Evolutionary conservation across 2,113 vertebrate genomes (phyloP).

Genomic region (Clinocottus analis): DNA sequence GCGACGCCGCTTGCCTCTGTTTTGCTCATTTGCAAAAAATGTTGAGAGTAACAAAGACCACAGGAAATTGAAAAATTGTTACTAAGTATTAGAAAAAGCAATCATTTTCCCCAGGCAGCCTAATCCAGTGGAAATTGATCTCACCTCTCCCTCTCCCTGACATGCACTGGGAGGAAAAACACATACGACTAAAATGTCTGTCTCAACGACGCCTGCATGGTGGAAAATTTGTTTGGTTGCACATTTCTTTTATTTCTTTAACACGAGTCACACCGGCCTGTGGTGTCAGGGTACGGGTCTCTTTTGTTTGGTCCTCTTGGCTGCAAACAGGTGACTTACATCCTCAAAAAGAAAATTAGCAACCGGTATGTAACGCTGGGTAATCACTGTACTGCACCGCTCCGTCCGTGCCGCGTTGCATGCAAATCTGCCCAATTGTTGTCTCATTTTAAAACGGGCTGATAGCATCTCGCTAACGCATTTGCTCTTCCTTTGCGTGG

Average conservation of each 20-base stretch:
- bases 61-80: slow-evolving; percentile 85
- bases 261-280: slow-evolving; percentile 12
- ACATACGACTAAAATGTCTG: slow-evolving; percentile 66
- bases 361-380: slow-evolving; percentile 37
- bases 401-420: slow-evolving; percentile 38
- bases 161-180: slow-evolving; percentile 67
- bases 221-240: slow-evolving; percentile 72
- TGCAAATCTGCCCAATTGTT: slow-evolving; percentile 73
- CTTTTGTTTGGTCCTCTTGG: slow-evolving; percentile 51
- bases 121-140: slow-evolving; percentile 85
- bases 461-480: slow-evolving; percentile 77
- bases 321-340: slow-evolving; percentile 69
- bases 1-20: slow-evolving; percentile 79
- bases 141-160: slow-evolving; percentile 75
- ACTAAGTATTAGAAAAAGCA: slow-evolving; percentile 83
- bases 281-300: slow-evolving; percentile 30
- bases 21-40: slow-evolving; percentile 85
- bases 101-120: slow-evolving; percentile 81
- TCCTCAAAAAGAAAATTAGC: slow-evolving; percentile 58
- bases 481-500: slow-evolving; percentile 71
- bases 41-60: slow-evolving; percentile 83
- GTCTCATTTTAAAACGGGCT: slow-evolving; percentile 71
- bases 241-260: slow-evolving; percentile 56
- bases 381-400: slow-evolving; percentile 29
- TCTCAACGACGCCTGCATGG: slow-evolving; percentile 61